Evolutionary conservation across 64 coral and sea anemone genomes (phyloP), one percentile per base, ranked within the genome.

Genomic region (Hydrozoanthus tunicans): DNA sequence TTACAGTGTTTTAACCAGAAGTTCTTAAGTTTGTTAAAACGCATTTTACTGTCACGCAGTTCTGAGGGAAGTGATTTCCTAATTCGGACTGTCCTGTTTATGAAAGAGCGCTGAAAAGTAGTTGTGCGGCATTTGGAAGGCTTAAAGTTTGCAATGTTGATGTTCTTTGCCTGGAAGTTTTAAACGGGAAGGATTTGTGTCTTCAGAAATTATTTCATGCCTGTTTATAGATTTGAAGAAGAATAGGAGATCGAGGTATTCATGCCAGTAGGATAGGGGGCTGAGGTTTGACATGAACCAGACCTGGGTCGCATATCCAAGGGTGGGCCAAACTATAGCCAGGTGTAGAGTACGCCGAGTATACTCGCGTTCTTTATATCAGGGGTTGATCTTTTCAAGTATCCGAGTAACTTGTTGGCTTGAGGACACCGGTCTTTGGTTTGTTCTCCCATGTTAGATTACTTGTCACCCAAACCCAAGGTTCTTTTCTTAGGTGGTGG

Each of bases 401-500:
- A 70, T 70, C 68, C n/a, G 68, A 70, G n/a, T 70, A 70, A 70
- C 68, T 70, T 70, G 68, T 70, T 70, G 68, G 68, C 68, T 24
- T 70, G 68, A 24, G 68, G 17, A 24, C n/a, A 70, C 3, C 17
- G 68, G 68, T 71, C 68, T 24, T 24, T 4, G 68, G 68, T 71
- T 71, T 26, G n/a, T 71, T 71, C 68, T 71, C 26, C 0, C n/a
- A 71, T 24, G n/a, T 71, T 24, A 71, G 17, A 24, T 23, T 71
- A 20, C 68, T 71, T 71, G 68, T 24, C 68, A 71, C n/a, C n/a
- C 68, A 71, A 71, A 71, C 68, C 17, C 15, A 15, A 71, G 26
- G 68, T 1, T 71, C 68, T 24, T 5, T 71, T 71, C 8, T 71
- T 71, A 4, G 68, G 15, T 71, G n/a, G 68, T 24, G 68, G 68